Evolutionary conservation across 2,888 invertebrate species (phyloP).

Genomic region (Limenitis camilla): DNA sequence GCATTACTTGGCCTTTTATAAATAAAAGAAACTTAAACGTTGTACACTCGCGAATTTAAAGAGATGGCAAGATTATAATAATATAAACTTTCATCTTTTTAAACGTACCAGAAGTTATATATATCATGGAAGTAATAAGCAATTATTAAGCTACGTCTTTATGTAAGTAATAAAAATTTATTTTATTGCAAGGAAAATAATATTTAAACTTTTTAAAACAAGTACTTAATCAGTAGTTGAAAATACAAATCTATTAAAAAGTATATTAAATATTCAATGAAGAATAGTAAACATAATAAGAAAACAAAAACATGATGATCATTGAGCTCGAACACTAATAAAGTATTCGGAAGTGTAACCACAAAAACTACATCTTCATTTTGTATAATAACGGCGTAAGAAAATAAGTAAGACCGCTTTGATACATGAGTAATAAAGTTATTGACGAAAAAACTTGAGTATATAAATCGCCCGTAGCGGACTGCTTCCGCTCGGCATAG

Average conservation of each 20-base stretch:
- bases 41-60: background rate
- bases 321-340: slow-evolving; percentile 7
- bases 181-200: no score
- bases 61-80: background rate
- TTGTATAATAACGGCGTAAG: slow-evolving; percentile 53
- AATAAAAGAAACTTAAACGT: slow-evolving; percentile 12
- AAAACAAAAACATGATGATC: slow-evolving; percentile 2
- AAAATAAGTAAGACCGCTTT: slow-evolving; percentile 59
- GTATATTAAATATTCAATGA: background rate
- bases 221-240: background rate
- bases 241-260: background rate
- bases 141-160: no score
- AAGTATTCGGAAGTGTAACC: slow-evolving; percentile 40
- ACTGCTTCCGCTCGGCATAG: slow-evolving; percentile 23
- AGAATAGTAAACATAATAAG: background rate
- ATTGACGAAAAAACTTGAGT: slow-evolving; percentile 33
- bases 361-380: slow-evolving; percentile 62
- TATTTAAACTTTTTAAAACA: background rate
- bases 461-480: slow-evolving; percentile 20
- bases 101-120: no score
- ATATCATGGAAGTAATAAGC: no score
- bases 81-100: background rate
- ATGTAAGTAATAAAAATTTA: no score
- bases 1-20: background rate
- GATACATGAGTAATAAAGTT: slow-evolving; percentile 53